phyloP scores from a whole-genome alignment of 2,797 vertebrate species.

The Phataginus tetradactyla region DNA sequence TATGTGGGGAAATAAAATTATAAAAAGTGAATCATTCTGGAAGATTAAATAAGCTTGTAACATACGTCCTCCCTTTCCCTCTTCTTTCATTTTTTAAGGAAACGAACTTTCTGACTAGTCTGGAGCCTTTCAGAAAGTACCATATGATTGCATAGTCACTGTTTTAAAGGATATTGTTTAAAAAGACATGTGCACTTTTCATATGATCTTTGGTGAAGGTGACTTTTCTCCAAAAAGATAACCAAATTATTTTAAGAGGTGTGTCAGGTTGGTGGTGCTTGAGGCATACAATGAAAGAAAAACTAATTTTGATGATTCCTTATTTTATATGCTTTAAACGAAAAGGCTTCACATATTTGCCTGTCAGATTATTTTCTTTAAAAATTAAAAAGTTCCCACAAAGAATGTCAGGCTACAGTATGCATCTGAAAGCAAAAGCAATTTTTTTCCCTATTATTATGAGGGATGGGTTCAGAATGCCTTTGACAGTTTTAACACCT shows the following conservation, averaged over 20 bases:
- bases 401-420: neutral
- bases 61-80: neutral
- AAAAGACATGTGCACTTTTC: constrained; percentile 5
- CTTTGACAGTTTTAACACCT: neutral
- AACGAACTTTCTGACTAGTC: neutral
- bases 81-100: neutral
- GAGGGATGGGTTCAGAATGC: neutral
- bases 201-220: constrained; percentile 14
- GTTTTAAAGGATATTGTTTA: constrained; percentile 53
- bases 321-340: constrained; percentile 24
- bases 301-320: neutral
- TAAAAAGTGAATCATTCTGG: neutral
- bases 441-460: neutral
- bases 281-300: constrained; percentile 4
- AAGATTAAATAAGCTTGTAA: neutral
- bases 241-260: neutral
- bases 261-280: neutral
- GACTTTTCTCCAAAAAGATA: constrained; percentile 16
- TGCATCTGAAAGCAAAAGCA: constrained; percentile 37
- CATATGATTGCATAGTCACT: neutral
- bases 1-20: neutral
- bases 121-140: constrained; percentile 40
- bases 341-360: neutral
- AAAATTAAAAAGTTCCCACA: neutral
- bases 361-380: constrained; percentile 31